Evolutionary conservation across 2,113 vertebrate species (phyloP).

Genomic region (Trachemys scripta): DNA sequence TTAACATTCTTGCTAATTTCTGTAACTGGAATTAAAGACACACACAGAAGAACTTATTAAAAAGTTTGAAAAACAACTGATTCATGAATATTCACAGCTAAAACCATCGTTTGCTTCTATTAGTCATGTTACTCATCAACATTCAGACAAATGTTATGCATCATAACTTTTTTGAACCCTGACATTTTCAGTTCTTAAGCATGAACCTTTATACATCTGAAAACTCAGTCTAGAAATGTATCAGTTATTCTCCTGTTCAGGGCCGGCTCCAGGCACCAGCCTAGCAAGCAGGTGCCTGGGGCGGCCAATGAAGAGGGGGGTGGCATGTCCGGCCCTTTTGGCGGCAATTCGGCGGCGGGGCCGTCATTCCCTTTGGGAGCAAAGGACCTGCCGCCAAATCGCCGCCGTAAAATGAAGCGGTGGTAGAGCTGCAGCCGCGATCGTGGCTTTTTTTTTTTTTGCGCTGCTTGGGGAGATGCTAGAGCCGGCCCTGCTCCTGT

Average conservation of each 20-base stretch:
- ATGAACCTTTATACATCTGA: neutral
- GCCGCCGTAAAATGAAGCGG: too few species aligned
- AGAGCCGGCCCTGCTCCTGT: neutral
- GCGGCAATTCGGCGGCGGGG: too few species aligned
- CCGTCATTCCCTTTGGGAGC: too few species aligned
- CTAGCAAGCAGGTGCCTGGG: too few species aligned
- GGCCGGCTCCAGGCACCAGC: too few species aligned
- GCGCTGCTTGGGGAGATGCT: too few species aligned
- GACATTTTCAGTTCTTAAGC: neutral
- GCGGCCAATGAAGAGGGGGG: too few species aligned
- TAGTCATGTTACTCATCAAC: neutral
- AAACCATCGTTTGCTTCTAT: neutral
- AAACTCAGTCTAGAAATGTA: neutral
- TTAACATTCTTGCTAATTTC: neutral
- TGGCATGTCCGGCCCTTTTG: too few species aligned
- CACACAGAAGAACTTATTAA: rapidly evolving
- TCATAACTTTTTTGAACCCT: neutral
- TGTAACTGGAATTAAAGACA: neutral
- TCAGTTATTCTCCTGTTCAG: neutral
- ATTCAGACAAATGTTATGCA: neutral
- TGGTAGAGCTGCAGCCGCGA: too few species aligned
- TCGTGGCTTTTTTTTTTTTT: too few species aligned
- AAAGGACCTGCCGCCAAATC: too few species aligned
- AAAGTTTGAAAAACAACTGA: neutral
- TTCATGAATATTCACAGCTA: neutral